These are phyloP conservation scores for Synanthedon vespiformis DNA, from an alignment of 2,888 invertebrate species.

Conservation along the genomic window DNA sequence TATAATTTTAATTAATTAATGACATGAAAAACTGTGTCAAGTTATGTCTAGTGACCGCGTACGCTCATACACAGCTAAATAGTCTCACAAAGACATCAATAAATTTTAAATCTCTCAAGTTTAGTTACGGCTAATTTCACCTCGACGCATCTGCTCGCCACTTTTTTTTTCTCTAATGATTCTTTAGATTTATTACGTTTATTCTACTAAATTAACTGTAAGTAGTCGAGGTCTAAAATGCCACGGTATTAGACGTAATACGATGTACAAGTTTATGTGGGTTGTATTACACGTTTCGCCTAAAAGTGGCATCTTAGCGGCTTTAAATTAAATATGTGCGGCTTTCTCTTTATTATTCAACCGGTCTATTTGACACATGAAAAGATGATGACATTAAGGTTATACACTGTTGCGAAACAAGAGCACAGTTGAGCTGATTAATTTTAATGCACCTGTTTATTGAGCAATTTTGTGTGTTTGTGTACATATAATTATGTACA, in stretches of 20 bases:
- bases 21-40: neutral
- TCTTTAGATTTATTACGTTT: constrained; percentile 34
- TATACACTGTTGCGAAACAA: constrained; percentile 20
- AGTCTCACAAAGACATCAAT: constrained; percentile 18
- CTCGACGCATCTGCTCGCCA: constrained; percentile 13
- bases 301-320: constrained; percentile 8
- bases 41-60: constrained; percentile 2
- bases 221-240: constrained; percentile 6
- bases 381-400: constrained; percentile 32
- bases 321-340: constrained; percentile 23
- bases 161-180: constrained; percentile 31
- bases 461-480: constrained; percentile 3
- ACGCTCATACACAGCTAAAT: constrained; percentile 4
- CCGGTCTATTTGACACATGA: constrained; percentile 24
- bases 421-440: constrained; percentile 14
- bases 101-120: constrained; percentile 22
- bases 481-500: too few species aligned
- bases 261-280: neutral
- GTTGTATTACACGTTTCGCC: constrained; percentile 7
- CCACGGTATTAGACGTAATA: neutral
- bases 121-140: constrained; percentile 35
- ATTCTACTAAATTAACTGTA: constrained; percentile 15
- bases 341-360: constrained; percentile 28
- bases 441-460: constrained; percentile 13
- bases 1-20: neutral